Evolutionary conservation across 2,797 vertebrate species (phyloP).

Genomic region (Pangasius sanitwongsei): DNA sequence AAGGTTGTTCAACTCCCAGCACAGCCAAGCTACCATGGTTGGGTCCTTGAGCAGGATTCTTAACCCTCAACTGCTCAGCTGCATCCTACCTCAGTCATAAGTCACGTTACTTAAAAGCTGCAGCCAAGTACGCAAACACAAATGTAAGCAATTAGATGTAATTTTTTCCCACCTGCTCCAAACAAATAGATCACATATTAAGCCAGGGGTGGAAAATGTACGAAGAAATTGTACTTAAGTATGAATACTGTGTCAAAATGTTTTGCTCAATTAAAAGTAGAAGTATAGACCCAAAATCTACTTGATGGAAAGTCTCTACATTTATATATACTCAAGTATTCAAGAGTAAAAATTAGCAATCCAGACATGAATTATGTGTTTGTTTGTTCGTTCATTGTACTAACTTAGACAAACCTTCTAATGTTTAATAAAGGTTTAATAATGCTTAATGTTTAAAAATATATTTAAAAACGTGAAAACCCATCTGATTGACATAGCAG

Average conservation of each 20-base stretch:
- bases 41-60: background rate
- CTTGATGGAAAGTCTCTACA: too few relatives aligned
- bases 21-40: background rate
- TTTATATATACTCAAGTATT: too few relatives aligned
- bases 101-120: too few relatives aligned
- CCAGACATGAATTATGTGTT: background rate
- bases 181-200: too few relatives aligned
- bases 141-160: too few relatives aligned
- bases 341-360: background rate
- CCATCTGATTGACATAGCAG: background rate
- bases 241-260: too few relatives aligned
- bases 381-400: background rate
- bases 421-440: background rate
- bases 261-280: too few relatives aligned
- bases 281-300: too few relatives aligned
- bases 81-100: background rate
- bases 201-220: too few relatives aligned
- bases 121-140: too few relatives aligned
- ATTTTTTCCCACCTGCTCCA: too few relatives aligned
- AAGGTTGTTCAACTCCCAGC: background rate
- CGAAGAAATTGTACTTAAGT: too few relatives aligned
- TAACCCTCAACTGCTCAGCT: background rate
- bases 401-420: background rate
- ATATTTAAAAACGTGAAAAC: background rate
- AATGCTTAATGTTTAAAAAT: background rate